Evolutionary conservation across 2,113 vertebrate species (phyloP).

Genomic region (Tor tambroides): DNA sequence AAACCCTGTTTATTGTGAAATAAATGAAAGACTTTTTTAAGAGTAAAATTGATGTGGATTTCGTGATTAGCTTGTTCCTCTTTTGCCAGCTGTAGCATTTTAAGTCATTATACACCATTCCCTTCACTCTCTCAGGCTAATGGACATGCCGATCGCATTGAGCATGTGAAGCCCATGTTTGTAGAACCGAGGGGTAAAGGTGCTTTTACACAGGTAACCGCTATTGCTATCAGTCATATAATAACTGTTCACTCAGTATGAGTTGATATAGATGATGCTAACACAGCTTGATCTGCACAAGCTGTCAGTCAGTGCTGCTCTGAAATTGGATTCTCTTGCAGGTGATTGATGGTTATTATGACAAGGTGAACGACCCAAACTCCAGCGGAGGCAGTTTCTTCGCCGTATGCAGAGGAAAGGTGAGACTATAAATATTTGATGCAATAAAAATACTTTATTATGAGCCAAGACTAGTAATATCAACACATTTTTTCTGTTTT

Average conservation of each 20-base stretch:
- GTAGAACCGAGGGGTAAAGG: slow-evolving; percentile 89
- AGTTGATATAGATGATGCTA: neutral
- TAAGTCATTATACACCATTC: neutral
- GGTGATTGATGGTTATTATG: slow-evolving; percentile 89
- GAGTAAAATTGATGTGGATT: neutral
- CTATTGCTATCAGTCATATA: neutral
- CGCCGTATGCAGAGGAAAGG: slow-evolving; percentile 97
- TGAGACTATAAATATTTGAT: slow-evolving; percentile 55
- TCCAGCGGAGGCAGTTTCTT: slow-evolving; percentile 87
- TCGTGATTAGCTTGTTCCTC: neutral
- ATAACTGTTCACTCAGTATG: neutral
- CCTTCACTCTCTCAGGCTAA: slow-evolving; percentile 69
- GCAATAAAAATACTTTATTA: neutral
- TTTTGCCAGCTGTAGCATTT: neutral
- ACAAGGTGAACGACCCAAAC: slow-evolving; percentile 75
- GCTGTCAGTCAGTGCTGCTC: neutral
- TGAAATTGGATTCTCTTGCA: slow-evolving; percentile 58
- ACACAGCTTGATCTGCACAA: neutral
- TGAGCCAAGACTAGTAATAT: neutral
- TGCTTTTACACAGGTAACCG: slow-evolving; percentile 84
- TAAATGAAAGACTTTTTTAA: neutral
- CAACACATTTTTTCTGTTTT: neutral
- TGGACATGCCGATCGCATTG: slow-evolving; percentile 83
- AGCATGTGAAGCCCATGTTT: slow-evolving; percentile 89
- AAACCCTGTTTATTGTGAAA: neutral